phyloP scores from a whole-genome alignment of 2,888 invertebrate species.

The Diaprepes abbreviatus region DNA sequence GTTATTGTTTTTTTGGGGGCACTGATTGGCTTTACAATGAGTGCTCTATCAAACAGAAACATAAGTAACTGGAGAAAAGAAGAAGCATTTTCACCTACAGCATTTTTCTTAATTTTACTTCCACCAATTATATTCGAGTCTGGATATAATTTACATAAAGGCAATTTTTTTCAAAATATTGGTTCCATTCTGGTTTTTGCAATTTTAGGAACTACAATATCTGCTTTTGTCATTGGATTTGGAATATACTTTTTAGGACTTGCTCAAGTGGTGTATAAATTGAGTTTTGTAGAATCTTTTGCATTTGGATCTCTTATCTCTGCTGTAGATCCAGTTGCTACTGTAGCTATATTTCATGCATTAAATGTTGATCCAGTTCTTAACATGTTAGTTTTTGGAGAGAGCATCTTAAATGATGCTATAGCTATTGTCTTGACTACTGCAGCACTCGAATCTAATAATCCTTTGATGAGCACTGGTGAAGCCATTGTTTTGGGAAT shows the following conservation, averaged over 20 bases:
- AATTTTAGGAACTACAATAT: slow-evolving; percentile 96
- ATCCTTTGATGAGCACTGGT: slow-evolving; percentile 78
- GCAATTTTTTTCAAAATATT: slow-evolving; percentile 96
- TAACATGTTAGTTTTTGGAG: slow-evolving; percentile 99
- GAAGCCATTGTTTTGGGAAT: slow-evolving; percentile 91
- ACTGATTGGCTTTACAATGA: slow-evolving; percentile 90
- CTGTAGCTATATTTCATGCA: slow-evolving; percentile 98
- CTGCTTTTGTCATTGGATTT: slow-evolving; percentile 96
- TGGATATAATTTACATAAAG: slow-evolving; percentile 98
- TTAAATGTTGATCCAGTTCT: slow-evolving; percentile 96
- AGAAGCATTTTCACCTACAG: slow-evolving; percentile 98
- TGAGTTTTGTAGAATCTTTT: slow-evolving; percentile 97
- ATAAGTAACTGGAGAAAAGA: slow-evolving; percentile 97
- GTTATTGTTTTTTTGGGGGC: slow-evolving; percentile 97
- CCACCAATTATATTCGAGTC: slow-evolving; percentile 99
- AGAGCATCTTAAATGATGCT: slow-evolving; percentile 97
- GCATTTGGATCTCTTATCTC: slow-evolving; percentile 98
- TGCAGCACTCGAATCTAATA: slow-evolving; percentile 81
- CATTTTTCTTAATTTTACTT: slow-evolving; percentile 95
- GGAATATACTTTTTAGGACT: slow-evolving; percentile 95
- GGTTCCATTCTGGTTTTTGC: slow-evolving; percentile 99
- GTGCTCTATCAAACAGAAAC: slow-evolving; percentile 89
- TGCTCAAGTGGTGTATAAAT: slow-evolving; percentile 90
- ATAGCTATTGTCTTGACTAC: slow-evolving; percentile 98
- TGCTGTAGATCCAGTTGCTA: slow-evolving; percentile 99